Percentiles rank a stretch among this genome's conserved stretches.
These are phyloP conservation scores for Grallaria varia DNA, from an alignment of 2,113 vertebrate species.

Conservation along the genomic window DNA sequence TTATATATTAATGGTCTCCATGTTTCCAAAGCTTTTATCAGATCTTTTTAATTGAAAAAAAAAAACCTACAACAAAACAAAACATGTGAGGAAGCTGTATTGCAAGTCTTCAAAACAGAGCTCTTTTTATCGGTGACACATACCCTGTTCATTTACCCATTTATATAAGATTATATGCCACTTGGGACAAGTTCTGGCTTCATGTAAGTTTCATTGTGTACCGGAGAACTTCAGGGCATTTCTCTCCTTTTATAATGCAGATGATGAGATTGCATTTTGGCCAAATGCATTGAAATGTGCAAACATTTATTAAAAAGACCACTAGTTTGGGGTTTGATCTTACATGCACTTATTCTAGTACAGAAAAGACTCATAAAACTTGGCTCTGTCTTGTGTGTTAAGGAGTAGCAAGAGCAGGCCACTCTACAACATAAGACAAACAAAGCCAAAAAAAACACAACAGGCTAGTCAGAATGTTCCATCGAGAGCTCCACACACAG, in stretches of 20 bases:
- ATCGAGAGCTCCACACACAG: neutral
- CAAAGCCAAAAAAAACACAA: neutral
- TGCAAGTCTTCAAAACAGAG: neutral
- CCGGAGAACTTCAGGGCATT: neutral
- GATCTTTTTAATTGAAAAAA: neutral
- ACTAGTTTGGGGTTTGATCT: neutral
- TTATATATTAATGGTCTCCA: constrained; percentile 22
- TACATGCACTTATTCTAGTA: neutral
- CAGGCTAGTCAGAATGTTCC: neutral
- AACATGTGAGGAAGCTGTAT: neutral
- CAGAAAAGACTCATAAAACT: neutral
- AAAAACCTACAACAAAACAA: neutral
- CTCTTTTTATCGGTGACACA: neutral
- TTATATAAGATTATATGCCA: neutral
- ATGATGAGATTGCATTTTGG: neutral
- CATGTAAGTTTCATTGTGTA: neutral
- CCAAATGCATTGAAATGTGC: neutral
- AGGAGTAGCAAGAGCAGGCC: neutral
- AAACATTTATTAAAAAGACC: neutral
- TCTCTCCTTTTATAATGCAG: neutral
- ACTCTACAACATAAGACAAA: neutral
- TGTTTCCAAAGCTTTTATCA: constrained; percentile 24
- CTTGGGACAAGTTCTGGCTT: neutral
- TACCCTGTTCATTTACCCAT: neutral
- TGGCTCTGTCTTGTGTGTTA: neutral